A percentile compares a stretch with the other conserved stretches of the same genome.
These are phyloP conservation scores for Gadopsis marmoratus DNA, from an alignment of 2,797 vertebrate species.

Conservation along the genomic window DNA sequence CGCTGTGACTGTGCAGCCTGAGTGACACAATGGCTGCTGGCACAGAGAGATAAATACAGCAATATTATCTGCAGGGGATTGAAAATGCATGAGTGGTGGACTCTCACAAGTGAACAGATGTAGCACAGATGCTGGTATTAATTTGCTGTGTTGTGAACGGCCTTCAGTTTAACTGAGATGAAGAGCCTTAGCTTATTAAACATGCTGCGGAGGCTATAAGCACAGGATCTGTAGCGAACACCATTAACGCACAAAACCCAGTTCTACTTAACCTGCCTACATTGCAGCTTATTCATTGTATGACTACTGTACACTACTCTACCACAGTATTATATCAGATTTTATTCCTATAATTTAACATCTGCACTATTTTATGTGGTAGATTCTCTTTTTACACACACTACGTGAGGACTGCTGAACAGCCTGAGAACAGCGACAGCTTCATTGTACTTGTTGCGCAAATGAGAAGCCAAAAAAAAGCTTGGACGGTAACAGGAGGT, in stretches of 20 bases:
- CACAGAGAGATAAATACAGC: conserved; percentile 50
- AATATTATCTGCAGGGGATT: conserved; percentile 34
- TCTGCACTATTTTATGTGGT: too few species aligned
- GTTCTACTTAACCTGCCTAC: too few species aligned
- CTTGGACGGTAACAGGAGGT: neutral
- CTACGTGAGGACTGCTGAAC: too few species aligned
- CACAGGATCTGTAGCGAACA: neutral
- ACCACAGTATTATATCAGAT: too few species aligned
- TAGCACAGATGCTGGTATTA: neutral
- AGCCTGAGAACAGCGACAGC: too few species aligned
- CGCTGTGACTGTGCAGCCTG: conserved; percentile 32
- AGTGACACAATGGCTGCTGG: conserved; percentile 59
- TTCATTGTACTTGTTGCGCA: too few species aligned
- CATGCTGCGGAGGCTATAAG: neutral
- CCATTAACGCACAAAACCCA: too few species aligned
- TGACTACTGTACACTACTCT: too few species aligned
- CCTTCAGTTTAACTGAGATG: neutral
- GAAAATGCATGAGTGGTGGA: conserved; percentile 16
- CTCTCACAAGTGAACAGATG: conserved; percentile 2
- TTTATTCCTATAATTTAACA: too few species aligned
- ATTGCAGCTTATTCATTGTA: too few species aligned
- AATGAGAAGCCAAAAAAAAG: too few species aligned
- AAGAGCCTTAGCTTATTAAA: neutral
- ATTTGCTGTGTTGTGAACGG: neutral
- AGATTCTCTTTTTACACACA: too few species aligned